A percentile compares a stretch with the other conserved stretches of the same genome.
Evolutionary conservation across 2,888 invertebrate genomes (phyloP).

Genomic region (Autographa gamma): DNA sequence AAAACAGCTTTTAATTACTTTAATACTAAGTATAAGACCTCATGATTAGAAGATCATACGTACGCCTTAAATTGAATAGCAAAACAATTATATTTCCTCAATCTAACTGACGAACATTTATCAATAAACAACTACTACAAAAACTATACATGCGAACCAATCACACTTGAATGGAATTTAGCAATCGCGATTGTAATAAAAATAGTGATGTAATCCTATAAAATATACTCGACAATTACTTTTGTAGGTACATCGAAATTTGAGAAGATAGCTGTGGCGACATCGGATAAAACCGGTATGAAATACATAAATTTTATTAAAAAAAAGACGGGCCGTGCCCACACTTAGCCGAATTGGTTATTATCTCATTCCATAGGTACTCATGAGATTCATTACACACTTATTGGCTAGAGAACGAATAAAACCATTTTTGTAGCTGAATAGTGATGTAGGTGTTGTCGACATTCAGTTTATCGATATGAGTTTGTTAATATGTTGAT

Average conservation of each 20-base stretch:
- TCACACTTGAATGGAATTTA: constrained; percentile 39
- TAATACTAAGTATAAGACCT: no score
- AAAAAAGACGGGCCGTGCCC: constrained; percentile 80
- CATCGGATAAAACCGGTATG: constrained; percentile 82
- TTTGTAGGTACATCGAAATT: constrained; percentile 64
- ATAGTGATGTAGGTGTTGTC: constrained; percentile 67
- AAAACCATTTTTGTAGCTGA: constrained; percentile 81
- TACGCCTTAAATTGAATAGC: no score
- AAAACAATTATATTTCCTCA: constrained; percentile 1
- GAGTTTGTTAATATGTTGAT: constrained; percentile 15
- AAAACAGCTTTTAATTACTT: no score
- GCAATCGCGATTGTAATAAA: constrained; percentile 51
- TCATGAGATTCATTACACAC: constrained; percentile 86
- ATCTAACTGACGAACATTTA: background rate
- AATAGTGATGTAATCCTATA: constrained; percentile 55
- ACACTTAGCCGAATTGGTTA: constrained; percentile 81
- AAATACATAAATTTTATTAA: constrained; percentile 77
- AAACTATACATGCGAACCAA: constrained; percentile 27
- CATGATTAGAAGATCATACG: no score
- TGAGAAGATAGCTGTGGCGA: constrained; percentile 73
- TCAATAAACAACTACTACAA: constrained; percentile 39
- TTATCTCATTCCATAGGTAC: constrained; percentile 84
- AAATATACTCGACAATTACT: constrained; percentile 59
- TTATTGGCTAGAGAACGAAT: constrained; percentile 85
- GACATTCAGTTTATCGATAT: constrained; percentile 40